Percentiles rank a stretch among this genome's conserved stretches.
Conservation (phyloP, 2,888 invertebrate species). For the Hydriomena furcata region DNA sequence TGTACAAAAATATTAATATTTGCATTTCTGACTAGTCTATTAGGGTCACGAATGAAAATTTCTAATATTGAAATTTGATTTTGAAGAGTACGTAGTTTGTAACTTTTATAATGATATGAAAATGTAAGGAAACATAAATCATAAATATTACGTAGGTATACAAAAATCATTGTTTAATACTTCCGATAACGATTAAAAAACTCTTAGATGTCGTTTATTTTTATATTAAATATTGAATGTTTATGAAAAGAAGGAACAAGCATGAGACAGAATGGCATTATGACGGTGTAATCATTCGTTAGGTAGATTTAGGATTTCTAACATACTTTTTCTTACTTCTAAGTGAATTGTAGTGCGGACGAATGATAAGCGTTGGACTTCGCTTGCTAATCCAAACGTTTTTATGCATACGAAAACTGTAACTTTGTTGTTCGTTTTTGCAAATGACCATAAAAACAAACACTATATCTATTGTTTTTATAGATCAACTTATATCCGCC, state of each 20-base stretch:
- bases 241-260: constrained; percentile 45
- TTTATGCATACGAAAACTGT: too few species aligned
- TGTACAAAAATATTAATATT: constrained; percentile 78
- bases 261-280: constrained; percentile 52
- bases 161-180: constrained; percentile 48
- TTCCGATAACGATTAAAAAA: constrained; percentile 54
- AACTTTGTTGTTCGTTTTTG: too few species aligned
- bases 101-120: constrained; percentile 15
- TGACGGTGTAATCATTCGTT: constrained; percentile 38
- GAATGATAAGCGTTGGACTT: neutral
- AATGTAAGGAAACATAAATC: constrained; percentile 39
- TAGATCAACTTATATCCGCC: too few species aligned
- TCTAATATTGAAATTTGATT: constrained; percentile 52
- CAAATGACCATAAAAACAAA: too few species aligned
- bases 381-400: too few species aligned
- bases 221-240: constrained; percentile 77
- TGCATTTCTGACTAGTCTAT: constrained; percentile 81
- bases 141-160: constrained; percentile 48
- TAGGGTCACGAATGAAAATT: constrained; percentile 70
- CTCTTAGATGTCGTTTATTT: constrained; percentile 74
- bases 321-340: constrained; percentile 31
- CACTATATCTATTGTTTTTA: too few species aligned
- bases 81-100: constrained; percentile 51
- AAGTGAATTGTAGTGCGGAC: constrained; percentile 36
- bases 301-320: constrained; percentile 8